These are phyloP conservation scores for Yponomeuta cagnagella DNA, from an alignment of 2,888 invertebrate species.

Conservation along the genomic window DNA sequence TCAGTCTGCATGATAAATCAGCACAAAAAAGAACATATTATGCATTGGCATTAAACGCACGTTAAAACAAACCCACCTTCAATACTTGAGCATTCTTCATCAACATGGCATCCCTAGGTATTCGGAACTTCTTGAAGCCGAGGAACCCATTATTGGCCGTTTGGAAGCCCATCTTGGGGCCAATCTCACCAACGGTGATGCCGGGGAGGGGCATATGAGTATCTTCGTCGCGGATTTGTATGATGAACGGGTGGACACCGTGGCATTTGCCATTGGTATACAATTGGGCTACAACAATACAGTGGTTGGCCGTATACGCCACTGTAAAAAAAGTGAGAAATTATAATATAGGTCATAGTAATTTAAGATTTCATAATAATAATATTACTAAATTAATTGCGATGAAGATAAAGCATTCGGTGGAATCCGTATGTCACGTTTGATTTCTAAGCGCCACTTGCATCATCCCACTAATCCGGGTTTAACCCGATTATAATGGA, in stretches of 20 bases:
- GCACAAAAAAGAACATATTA: no score
- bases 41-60: neutral
- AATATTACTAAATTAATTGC: no score
- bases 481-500: no score
- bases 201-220: slow-evolving; percentile 91
- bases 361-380: no score
- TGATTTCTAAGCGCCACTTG: no score
- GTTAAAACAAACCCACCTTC: slow-evolving; percentile 44
- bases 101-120: slow-evolving; percentile 91
- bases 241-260: slow-evolving; percentile 94
- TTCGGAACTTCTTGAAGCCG: slow-evolving; percentile 88
- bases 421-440: no score
- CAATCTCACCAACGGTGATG: slow-evolving; percentile 95
- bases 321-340: slow-evolving; percentile 70
- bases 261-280: slow-evolving; percentile 86
- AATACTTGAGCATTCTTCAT: slow-evolving; percentile 94
- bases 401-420: no score
- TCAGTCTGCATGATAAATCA: no score
- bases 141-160: slow-evolving; percentile 94
- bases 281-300: slow-evolving; percentile 93
- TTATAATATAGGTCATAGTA: neutral
- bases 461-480: no score
- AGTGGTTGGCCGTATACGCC: slow-evolving; percentile 94
- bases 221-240: slow-evolving; percentile 91
- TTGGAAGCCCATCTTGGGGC: slow-evolving; percentile 93